phyloP scores from a whole-genome alignment of 2,113 vertebrate genomes.

The Tricholaema leucomelas region DNA sequence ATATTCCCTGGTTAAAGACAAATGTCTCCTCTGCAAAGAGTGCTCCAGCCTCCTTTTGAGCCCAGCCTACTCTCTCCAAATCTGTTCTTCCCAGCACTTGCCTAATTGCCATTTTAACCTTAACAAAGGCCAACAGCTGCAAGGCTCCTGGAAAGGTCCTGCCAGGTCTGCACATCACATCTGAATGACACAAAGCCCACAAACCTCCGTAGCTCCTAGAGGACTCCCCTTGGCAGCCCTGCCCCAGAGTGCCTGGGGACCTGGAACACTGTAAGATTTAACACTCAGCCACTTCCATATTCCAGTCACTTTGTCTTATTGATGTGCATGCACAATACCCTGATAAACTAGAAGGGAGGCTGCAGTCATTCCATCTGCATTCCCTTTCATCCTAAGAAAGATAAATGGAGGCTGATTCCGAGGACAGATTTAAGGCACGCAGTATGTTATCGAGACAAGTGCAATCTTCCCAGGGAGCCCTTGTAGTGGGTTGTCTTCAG shows the following conservation, averaged over 20 bases:
- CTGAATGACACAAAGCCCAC: not conserved
- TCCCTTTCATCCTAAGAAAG: slow-evolving; percentile 22
- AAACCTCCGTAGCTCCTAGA: not conserved
- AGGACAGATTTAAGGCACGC: slow-evolving; percentile 57
- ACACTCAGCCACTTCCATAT: not conserved
- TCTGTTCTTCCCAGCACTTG: not conserved
- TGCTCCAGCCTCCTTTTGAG: not conserved
- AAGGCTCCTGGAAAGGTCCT: not conserved
- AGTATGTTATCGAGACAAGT: slow-evolving; percentile 59
- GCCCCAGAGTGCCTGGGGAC: not conserved
- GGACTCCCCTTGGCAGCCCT: not conserved
- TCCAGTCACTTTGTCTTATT: slow-evolving; percentile 16
- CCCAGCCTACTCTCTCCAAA: not conserved
- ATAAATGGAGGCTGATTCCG: slow-evolving; percentile 40
- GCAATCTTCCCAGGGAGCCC: slow-evolving; percentile 52
- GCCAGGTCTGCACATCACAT: not conserved
- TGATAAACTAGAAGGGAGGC: slow-evolving; percentile 7
- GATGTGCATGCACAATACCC: not conserved
- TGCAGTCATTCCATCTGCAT: slow-evolving; percentile 19
- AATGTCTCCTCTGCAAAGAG: not conserved
- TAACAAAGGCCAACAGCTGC: no score
- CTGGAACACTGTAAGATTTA: not conserved
- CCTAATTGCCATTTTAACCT: not conserved
- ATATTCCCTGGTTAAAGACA: not conserved
- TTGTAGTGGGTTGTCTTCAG: slow-evolving; percentile 16